Evolutionary conservation across 2,113 vertebrate species (phyloP), one percentile per base, ranked within the genome.

Genomic region (Eulemur macaco): DNA sequence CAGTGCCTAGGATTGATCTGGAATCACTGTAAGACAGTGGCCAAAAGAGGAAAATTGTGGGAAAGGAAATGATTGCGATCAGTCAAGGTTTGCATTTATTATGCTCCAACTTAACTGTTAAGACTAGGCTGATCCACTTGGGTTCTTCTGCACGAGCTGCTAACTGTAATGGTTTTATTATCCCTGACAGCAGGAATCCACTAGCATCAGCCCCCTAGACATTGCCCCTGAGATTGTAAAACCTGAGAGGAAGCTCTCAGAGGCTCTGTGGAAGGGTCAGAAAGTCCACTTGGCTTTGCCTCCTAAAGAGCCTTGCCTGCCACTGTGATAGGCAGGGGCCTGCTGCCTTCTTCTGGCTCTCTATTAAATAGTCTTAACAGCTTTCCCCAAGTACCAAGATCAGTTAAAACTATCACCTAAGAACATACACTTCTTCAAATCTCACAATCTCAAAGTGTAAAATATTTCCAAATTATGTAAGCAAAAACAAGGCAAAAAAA

Each of bases 401-500:
- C 54, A 93, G 58, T 86, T 50, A 82, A 71, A 92, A 92, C 54
- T 47, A 78, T 34, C 45, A 91, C 8, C 45, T 58, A 74, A 93
- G 63, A 83, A 20, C 50, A 68, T 21, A 80, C 0, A 27, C 39
- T 56, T 92, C 91, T 96, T 92, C 63, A 84, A 83, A 90, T 82
- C n/a, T 80, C 66, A 94, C 10, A 92, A 50, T 78, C 4, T 93
- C 63, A 95, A 92, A 83, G 23, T 91, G 47, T 92, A 93, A 92
- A 95, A 68, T 45, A 77, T 68, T 60, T 94, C 39, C 23, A 83
- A 94, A 34, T 92, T 96, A 94, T 23, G 84, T 4, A 95, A 91
- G 29, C 14, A 86, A 93, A 97, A 81, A 69, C 45, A 94, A 95
- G 66, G 15, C 18, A 96, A 89, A 42, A 88, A 87, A 89, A 37